Evolutionary conservation across 23 tunicate species (phyloP), one percentile per base, ranked within the genome.

Genomic region (Ciona savignyi): DNA sequence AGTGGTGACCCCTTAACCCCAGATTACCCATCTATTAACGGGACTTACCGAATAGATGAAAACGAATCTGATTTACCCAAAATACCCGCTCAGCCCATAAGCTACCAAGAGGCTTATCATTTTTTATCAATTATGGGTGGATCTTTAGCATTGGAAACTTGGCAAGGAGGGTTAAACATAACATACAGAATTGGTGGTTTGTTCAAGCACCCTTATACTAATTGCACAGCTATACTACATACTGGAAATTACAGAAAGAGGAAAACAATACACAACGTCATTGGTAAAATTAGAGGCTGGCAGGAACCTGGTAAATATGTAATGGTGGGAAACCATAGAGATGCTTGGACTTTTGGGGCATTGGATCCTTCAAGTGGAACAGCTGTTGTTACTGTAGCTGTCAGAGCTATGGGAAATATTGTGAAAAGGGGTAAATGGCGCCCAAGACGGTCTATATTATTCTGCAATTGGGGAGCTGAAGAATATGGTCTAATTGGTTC

Each of bases 291-390:
- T 20, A 65, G 72, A 25, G 99, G 99, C 30, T 69, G 77, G 71
- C 73, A 70, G 22, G 96, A 88, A 51, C 96, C 96, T n/a, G 99
- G 88, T 64, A 73, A 95, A 9, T 88, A 83, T 80, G 96, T 95
- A 1, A 71, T 95, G 33, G 4, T 95, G 25, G 99, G 99, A 0
- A 95, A 95, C 66, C 99, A 95, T 67, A 70, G 99, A 67, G 99
- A 95, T 70, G 99, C 99, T 0, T 95, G 99, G 99, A 85, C 81
- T 27, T 95, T 78, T 83, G 99, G 99, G 23, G 91, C 81, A 15
- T 68, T 83, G 4, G 99, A 95, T 72, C 99, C 99, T 25, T 79
- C 83, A 23, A 83, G 92, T 76, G 99, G 99, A 1, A 95, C 99
- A 32, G 89, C 92, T 24, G 82, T 88, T 29, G 34, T 95, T 63